These are phyloP conservation scores for Lethenteron reissneri DNA, from an alignment of 2,113 vertebrate genomes.

Conservation along the genomic window DNA sequence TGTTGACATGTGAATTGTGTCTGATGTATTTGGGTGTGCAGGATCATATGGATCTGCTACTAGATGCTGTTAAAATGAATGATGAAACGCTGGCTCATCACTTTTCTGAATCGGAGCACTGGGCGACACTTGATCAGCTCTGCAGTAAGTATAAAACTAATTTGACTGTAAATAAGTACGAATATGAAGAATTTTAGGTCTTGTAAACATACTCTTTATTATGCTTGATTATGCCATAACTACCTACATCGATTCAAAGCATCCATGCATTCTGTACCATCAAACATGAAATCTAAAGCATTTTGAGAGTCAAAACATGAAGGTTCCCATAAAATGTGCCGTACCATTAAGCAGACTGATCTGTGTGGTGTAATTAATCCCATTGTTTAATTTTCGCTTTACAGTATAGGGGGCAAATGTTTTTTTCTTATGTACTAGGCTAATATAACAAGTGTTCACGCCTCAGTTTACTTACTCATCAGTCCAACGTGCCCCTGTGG, in stretches of 20 bases:
- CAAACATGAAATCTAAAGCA: background rate
- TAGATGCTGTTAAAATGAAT: slow-evolving; percentile 72
- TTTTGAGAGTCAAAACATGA: background rate
- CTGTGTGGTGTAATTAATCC: rapidly evolving
- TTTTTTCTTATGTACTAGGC: background rate
- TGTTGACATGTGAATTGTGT: rapidly evolving
- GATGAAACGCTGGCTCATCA: slow-evolving; percentile 82
- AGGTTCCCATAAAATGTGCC: rapidly evolving
- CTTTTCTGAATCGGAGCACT: slow-evolving; percentile 92
- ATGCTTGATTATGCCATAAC: background rate
- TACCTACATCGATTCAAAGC: background rate
- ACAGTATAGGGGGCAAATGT: background rate
- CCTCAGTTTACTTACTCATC: background rate
- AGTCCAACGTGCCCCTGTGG: background rate
- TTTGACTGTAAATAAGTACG: background rate
- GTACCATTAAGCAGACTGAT: background rate
- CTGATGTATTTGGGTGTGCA: slow-evolving; percentile 15
- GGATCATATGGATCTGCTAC: slow-evolving; percentile 83
- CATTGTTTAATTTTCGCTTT: rapidly evolving
- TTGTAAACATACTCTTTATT: background rate
- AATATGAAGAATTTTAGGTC: background rate
- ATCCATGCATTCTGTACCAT: background rate
- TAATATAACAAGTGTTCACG: slow-evolving; percentile 1
- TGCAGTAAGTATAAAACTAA: slow-evolving; percentile 43
- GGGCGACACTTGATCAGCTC: slow-evolving; percentile 94